Evolutionary conservation across 2,888 invertebrate species (phyloP).

Genomic region (Drosophila longiperda): DNA sequence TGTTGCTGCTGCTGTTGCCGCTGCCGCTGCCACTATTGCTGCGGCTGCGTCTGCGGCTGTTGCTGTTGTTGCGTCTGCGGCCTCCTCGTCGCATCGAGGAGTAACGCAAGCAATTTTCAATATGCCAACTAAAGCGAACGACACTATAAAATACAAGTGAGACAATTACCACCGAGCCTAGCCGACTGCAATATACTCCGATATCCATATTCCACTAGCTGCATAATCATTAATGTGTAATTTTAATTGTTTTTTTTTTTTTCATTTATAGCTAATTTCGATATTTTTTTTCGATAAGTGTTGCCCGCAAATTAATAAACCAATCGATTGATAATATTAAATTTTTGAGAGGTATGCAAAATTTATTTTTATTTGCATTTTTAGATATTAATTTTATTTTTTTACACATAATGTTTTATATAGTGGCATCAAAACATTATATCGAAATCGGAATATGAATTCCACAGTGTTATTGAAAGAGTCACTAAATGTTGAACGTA

Average conservation of each 20-base stretch:
- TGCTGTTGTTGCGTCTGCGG: conserved; percentile 6
- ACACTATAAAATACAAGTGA: background rate
- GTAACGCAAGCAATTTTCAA: conserved; percentile 51
- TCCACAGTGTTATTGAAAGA: background rate
- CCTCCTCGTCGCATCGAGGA: conserved; percentile 37
- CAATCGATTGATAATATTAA: too few species aligned
- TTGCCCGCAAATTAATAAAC: too few species aligned
- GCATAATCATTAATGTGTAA: background rate
- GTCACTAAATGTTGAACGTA: background rate
- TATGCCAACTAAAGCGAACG: conserved; percentile 27
- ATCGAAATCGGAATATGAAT: too few species aligned
- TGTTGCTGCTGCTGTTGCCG: background rate
- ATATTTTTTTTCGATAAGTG: too few species aligned
- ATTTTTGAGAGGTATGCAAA: too few species aligned
- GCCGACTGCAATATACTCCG: background rate
- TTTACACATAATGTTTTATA: too few species aligned
- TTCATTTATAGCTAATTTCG: too few species aligned
- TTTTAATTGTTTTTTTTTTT: too few species aligned
- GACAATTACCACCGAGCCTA: background rate
- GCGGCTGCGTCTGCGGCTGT: background rate
- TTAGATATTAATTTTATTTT: too few species aligned
- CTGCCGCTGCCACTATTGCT: background rate
- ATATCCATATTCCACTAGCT: background rate
- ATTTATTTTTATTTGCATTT: too few species aligned
- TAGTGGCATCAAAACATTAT: too few species aligned